Evolutionary conservation across 2,797 vertebrate genomes (phyloP).

Genomic region (Sebastes oblongus): DNA sequence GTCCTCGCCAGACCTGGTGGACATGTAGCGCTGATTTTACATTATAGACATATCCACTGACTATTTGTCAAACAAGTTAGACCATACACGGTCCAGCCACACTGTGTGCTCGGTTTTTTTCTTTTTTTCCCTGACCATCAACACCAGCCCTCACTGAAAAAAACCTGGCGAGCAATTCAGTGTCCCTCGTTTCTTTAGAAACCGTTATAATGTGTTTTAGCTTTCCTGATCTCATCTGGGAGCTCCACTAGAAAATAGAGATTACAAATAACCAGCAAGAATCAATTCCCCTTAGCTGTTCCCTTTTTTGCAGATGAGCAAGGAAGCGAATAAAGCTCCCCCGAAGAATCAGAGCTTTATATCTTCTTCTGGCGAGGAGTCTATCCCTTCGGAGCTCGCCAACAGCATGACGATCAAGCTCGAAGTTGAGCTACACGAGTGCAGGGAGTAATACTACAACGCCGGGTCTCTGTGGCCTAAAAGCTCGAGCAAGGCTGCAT

Average conservation of each 20-base stretch:
- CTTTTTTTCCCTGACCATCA: not conserved
- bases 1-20: too few relatives aligned
- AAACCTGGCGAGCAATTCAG: not conserved
- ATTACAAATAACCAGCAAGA: constrained; percentile 53
- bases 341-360: constrained; percentile 17
- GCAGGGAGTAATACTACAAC: constrained; percentile 22
- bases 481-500: constrained; percentile 3
- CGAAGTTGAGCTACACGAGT: constrained; percentile 27
- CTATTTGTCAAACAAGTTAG: too few relatives aligned
- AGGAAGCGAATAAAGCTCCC: constrained; percentile 19
- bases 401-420: constrained; percentile 21
- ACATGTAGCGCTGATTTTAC: too few relatives aligned
- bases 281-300: constrained; percentile 50
- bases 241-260: constrained; percentile 35
- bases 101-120: too few relatives aligned
- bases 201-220: constrained; percentile 6
- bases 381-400: constrained; percentile 8
- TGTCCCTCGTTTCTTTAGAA: not conserved
- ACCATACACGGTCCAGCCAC: too few relatives aligned
- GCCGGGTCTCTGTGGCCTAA: constrained; percentile 21
- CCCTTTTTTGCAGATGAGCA: constrained; percentile 34
- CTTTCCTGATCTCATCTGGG: constrained; percentile 24
- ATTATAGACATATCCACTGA: too few relatives aligned
- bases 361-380: constrained; percentile 21
- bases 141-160: not conserved